Evolutionary conservation across 2,888 invertebrate genomes (phyloP).

Genomic region (Axea sp.): DNA sequence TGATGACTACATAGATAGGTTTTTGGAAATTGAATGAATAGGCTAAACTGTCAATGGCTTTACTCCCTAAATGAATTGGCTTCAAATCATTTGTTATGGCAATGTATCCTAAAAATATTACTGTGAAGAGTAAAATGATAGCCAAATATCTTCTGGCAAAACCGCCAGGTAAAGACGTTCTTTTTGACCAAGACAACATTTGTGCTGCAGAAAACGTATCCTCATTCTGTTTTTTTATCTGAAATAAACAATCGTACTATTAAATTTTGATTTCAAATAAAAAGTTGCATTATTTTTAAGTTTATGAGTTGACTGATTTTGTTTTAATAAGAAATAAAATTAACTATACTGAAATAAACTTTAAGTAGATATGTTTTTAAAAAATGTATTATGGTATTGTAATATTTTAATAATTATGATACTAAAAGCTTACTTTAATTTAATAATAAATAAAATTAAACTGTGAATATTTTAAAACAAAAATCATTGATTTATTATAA

Average conservation of each 20-base stretch:
- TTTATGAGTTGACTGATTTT: too few relatives aligned
- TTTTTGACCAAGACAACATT: conserved; percentile 27
- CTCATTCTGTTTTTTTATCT: conserved; percentile 36
- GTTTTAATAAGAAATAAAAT: too few relatives aligned
- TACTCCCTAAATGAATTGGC: conserved; percentile 71
- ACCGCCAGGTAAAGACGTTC: conserved; percentile 25
- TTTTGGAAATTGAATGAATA: conserved; percentile 86
- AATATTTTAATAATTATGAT: too few relatives aligned
- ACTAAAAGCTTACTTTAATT: too few relatives aligned
- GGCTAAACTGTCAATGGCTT: conserved; percentile 86
- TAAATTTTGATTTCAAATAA: too few relatives aligned
- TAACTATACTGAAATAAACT: too few relatives aligned
- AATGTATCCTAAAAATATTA: conserved; percentile 72
- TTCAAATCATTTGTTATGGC: conserved; percentile 71
- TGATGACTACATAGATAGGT: conserved; percentile 89
- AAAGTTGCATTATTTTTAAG: too few relatives aligned
- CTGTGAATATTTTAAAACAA: too few relatives aligned
- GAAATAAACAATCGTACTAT: conserved; percentile 17
- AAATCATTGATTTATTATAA: too few relatives aligned
- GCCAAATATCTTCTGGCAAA: conserved; percentile 66
- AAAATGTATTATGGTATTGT: too few relatives aligned
- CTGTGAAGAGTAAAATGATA: conserved; percentile 64
- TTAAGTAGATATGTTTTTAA: too few relatives aligned
- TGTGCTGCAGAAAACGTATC: background rate
- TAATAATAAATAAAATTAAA: too few relatives aligned